Base-by-base conservation (phyloP, 2,113 vertebrate species). In the Urocitellus parryii region DNA sequence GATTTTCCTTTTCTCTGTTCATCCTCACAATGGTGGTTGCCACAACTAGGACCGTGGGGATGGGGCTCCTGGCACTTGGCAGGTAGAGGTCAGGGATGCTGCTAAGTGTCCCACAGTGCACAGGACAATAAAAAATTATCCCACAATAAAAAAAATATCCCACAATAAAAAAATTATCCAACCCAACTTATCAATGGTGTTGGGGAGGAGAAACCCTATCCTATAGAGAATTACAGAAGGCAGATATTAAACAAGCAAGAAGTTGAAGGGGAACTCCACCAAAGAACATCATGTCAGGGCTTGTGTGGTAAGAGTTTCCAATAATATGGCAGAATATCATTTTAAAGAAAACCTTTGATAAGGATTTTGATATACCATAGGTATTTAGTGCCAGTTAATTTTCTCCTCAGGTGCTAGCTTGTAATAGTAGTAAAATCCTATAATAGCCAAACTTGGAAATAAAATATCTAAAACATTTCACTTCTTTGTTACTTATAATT, bases 401-500 rank as follows among this genome's bases (percentile, higher is more conserved):
- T 87, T 91, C 74, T 72, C 61, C 68, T 89, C 25, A 88, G 45
- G 18, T 80, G 34, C 25, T 68, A 45, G 17, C 86, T 51, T 92
- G 14, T 86, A 61, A 29, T 72, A 81, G n/a, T 48, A 39, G 34
- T 48, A 72, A 58, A 97, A 58, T 8, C 61, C 42, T 73, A 5
- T 39, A 91, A 61, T 12, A 88, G 56, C 88, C 16, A 96, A 83
- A 87, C 4, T 63, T 29, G 87, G n/a, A 93, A 79, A 95, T 32
- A 67, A 77, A 95, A 88, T 87, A 79, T 70, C 81, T 72, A 86
- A 82, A 91, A 93, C 73, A 16, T 72, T n/a, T 91, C 32, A 78
- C 63, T 88, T 95, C 42, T 80, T 96, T 80, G 45, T 84, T 90
- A 84, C 18, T 88, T 78, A 70, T 95, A 84, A 90, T 34, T 84